phyloP scores from a whole-genome alignment of 2,888 invertebrate species.

The Trissolcus brochymenae region DNA sequence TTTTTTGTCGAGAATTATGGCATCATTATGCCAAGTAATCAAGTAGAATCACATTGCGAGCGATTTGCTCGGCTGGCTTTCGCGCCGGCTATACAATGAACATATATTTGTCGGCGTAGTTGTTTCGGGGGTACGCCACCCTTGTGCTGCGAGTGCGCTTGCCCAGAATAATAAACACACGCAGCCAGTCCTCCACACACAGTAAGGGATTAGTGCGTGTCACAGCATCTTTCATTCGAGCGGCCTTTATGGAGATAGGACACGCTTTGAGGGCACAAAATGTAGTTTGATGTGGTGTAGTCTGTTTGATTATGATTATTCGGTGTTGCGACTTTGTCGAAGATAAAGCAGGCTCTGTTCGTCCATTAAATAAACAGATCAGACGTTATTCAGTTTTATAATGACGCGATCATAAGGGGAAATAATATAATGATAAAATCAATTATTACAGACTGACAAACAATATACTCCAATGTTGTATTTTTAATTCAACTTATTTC shows the following conservation, averaged over 20 bases:
- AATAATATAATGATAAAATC: no score
- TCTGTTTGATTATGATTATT: slow-evolving; percentile 50
- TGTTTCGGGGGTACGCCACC: slow-evolving; percentile 28
- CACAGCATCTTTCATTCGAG: slow-evolving; percentile 67
- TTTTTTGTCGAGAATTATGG: slow-evolving; percentile 10
- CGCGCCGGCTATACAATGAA: slow-evolving; percentile 35
- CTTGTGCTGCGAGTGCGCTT: slow-evolving; percentile 31
- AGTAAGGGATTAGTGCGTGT: slow-evolving; percentile 68
- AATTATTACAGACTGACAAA: no score
- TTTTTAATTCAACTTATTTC: no score
- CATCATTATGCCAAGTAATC: slow-evolving; percentile 36
- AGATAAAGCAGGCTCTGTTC: slow-evolving; percentile 36
- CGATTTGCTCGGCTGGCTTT: slow-evolving; percentile 46
- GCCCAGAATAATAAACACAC: slow-evolving; percentile 63
- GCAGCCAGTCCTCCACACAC: slow-evolving; percentile 39
- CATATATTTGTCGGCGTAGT: slow-evolving; percentile 22
- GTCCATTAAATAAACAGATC: slow-evolving; percentile 4
- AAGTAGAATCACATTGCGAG: slow-evolving; percentile 40
- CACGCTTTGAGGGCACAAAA: slow-evolving; percentile 41
- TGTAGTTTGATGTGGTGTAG: slow-evolving; percentile 7
- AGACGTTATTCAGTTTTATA: background rate
- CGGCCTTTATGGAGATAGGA: slow-evolving; percentile 50
- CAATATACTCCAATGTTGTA: no score
- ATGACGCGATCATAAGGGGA: no score
- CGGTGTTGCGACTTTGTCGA: slow-evolving; percentile 19